These are phyloP conservation scores for Uloborus diversus DNA, from an alignment of 1,140 invertebrate genomes.

Conservation along the genomic window DNA sequence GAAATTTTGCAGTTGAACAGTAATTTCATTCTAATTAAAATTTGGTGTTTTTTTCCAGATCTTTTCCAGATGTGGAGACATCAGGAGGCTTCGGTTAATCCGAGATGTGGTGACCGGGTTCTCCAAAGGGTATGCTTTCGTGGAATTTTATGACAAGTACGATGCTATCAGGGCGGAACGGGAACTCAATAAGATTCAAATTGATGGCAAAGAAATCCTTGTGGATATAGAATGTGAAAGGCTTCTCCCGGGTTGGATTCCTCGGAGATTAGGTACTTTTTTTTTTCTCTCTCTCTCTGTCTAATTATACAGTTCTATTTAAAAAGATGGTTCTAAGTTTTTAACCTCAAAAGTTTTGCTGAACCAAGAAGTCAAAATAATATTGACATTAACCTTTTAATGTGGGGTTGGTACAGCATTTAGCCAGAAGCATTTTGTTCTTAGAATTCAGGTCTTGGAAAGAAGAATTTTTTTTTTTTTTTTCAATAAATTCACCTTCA, in stretches of 20 bases:
- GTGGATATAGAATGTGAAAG: slow-evolving; percentile 71
- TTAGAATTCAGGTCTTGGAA: no score
- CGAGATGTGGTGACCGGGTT: slow-evolving; percentile 83
- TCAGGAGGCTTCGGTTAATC: slow-evolving; percentile 76
- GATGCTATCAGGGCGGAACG: slow-evolving; percentile 73
- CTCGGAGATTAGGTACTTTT: slow-evolving; percentile 75
- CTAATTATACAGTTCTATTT: background rate
- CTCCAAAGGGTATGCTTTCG: slow-evolving; percentile 85
- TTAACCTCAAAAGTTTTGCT: no score
- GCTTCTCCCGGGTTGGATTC: slow-evolving; percentile 80
- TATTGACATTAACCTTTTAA: no score
- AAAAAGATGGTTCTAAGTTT: background rate
- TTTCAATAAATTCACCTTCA: no score
- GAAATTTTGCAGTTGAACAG: no score
- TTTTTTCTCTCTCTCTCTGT: background rate
- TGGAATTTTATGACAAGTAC: slow-evolving; percentile 77
- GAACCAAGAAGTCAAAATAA: no score
- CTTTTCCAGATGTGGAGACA: slow-evolving; percentile 75
- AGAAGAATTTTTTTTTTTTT: no score
- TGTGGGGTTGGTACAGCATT: no score
- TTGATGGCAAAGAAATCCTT: slow-evolving; percentile 73
- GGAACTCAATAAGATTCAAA: slow-evolving; percentile 72
- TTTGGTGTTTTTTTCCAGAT: slow-evolving; percentile 66
- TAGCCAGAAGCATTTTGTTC: no score
- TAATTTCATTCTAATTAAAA: no score